phyloP scores from a whole-genome alignment of 1,140 invertebrate genomes.

The Glossosoma conforme region DNA sequence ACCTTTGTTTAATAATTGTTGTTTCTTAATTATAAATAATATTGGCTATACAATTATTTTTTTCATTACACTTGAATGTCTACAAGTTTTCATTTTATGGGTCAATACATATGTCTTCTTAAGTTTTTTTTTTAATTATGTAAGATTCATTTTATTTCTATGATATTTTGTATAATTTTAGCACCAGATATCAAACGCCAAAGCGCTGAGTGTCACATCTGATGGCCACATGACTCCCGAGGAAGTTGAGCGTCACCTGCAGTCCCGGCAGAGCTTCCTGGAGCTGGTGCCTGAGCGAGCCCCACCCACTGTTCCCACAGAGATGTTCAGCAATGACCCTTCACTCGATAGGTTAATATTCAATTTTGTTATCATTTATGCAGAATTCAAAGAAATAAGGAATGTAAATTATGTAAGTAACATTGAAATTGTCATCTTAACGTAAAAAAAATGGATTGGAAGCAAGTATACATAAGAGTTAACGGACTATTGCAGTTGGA shows the following conservation, averaged over 20 bases:
- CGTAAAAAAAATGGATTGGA: conserved; percentile 3
- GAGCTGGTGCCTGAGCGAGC: conserved; percentile 80
- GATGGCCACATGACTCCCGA: conserved; percentile 87
- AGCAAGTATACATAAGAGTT: no score
- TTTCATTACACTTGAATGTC: no score
- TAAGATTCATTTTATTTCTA: no score
- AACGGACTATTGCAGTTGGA: no score
- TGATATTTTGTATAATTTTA: conserved; percentile 31
- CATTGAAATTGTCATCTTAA: no score
- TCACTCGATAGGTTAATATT: conserved; percentile 66
- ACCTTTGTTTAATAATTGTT: no score
- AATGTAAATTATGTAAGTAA: neutral
- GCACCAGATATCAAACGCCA: conserved; percentile 33
- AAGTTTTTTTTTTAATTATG: no score
- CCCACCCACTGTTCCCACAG: conserved; percentile 81
- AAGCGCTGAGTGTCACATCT: conserved; percentile 49
- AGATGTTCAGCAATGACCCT: conserved; percentile 90
- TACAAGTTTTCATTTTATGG: no score
- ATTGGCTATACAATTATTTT: no score
- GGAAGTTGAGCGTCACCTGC: conserved; percentile 84
- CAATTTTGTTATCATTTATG: no score
- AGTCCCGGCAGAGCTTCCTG: conserved; percentile 75
- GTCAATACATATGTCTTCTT: no score
- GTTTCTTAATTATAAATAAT: no score
- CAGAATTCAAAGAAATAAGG: neutral